Conservation (phyloP, 2,888 invertebrate species). For the Amphimallon solstitiale region DNA sequence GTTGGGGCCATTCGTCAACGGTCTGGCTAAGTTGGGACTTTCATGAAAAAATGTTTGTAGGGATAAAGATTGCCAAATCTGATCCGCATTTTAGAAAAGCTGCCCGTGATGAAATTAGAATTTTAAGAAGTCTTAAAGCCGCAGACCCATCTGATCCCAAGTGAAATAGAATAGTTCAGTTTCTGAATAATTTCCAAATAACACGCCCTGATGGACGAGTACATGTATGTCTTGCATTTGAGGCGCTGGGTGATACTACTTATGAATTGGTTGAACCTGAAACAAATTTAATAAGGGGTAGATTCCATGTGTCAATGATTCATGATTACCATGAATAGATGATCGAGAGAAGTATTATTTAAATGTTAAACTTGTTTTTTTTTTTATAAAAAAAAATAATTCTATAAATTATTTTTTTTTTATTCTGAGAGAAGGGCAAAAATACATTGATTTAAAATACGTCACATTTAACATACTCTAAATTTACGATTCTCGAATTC, state of each 20-base stretch:
- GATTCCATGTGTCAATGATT: too few species aligned
- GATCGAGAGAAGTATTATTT: too few species aligned
- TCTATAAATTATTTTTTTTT: too few species aligned
- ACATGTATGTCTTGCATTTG: constrained; percentile 99
- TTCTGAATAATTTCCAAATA: constrained; percentile 98
- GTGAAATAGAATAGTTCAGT: constrained; percentile 95
- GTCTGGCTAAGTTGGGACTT: constrained; percentile 99
- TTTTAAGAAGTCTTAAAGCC: constrained; percentile 94
- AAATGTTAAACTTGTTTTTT: too few species aligned
- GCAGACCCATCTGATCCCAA: constrained; percentile 92
- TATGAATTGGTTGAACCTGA: too few species aligned
- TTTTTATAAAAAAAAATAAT: too few species aligned
- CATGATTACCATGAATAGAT: too few species aligned
- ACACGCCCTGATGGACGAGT: constrained; percentile 97
- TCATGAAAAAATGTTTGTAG: constrained; percentile 94
- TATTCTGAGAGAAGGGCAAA: too few species aligned
- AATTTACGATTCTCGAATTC: too few species aligned
- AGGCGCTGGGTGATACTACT: constrained; percentile 98
- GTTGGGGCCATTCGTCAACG: constrained; percentile 99
- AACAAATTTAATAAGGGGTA: too few species aligned
- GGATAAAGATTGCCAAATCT: constrained; percentile 98
- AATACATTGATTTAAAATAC: too few species aligned
- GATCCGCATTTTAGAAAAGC: constrained; percentile 99
- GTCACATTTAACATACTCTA: too few species aligned
- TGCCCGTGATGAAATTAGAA: constrained; percentile 98